phyloP scores from a whole-genome alignment of 2,113 vertebrate species.

The Montifringilla adamsi region DNA sequence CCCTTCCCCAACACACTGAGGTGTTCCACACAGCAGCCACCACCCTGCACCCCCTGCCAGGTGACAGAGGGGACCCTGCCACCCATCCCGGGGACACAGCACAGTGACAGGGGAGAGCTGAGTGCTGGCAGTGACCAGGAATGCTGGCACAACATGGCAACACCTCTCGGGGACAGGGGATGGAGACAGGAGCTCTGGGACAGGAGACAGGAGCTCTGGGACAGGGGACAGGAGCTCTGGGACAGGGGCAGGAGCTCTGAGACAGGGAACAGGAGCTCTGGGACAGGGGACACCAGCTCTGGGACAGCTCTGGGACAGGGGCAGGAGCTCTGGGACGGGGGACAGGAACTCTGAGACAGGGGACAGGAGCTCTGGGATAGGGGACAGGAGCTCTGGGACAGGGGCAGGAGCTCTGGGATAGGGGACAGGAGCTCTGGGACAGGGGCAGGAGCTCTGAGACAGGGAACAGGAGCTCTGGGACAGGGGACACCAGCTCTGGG shows the following conservation, averaged over 20 bases:
- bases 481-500: accelerated
- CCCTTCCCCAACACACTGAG: not conserved
- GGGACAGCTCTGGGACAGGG: not conserved
- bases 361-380: not conserved
- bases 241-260: not conserved
- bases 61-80: not conserved
- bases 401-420: accelerated
- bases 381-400: accelerated
- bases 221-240: too few species aligned
- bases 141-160: not conserved
- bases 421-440: not conserved
- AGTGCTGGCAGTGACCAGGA: not conserved
- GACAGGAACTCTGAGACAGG: not conserved
- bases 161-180: not conserved
- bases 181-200: not conserved
- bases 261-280: not conserved
- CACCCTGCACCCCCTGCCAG: not conserved
- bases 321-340: accelerated
- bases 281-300: not conserved
- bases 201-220: accelerated
- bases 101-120: not conserved
- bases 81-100: not conserved
- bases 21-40: not conserved
- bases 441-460: accelerated
- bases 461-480: accelerated